These are phyloP conservation scores for Melanotus villosus DNA, from an alignment of 2,888 invertebrate species.

Conservation along the genomic window DNA sequence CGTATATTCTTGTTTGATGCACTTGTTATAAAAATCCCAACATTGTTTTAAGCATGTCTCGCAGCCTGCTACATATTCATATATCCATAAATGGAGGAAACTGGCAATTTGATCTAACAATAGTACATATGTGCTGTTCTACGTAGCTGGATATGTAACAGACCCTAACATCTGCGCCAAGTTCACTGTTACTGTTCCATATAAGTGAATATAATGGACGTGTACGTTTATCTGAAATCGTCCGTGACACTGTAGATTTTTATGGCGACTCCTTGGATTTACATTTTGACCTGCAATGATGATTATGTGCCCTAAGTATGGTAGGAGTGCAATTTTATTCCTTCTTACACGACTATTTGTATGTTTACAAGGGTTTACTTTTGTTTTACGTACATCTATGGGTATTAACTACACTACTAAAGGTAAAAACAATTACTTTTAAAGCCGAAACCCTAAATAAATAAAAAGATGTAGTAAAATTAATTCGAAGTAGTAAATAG, in stretches of 20 bases:
- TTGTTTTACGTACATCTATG: too few relatives aligned
- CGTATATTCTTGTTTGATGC: constrained; percentile 10
- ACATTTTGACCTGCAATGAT: constrained; percentile 16
- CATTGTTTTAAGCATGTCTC: constrained; percentile 32
- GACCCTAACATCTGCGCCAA: constrained; percentile 47
- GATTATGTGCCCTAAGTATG: constrained; percentile 11
- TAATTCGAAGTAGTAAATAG: too few relatives aligned
- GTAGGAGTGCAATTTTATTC: constrained; percentile 19
- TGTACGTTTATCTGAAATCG: constrained; percentile 35
- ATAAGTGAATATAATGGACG: constrained; percentile 24
- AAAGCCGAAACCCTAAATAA: too few relatives aligned
- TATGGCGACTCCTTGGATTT: constrained; percentile 6
- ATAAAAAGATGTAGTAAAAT: too few relatives aligned
- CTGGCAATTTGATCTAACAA: constrained; percentile 45
- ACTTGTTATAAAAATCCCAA: constrained; percentile 12
- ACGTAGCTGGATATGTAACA: constrained; percentile 41
- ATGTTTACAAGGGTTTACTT: too few relatives aligned
- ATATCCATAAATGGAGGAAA: constrained; percentile 48
- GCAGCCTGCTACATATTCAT: constrained; percentile 40
- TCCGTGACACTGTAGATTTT: constrained; percentile 37
- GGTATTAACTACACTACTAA: too few relatives aligned
- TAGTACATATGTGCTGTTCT: constrained; percentile 41
- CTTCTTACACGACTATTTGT: background rate
- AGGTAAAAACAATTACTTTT: too few relatives aligned
- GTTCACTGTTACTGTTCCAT: constrained; percentile 46